Evolutionary conservation across 2,888 invertebrate species (phyloP).

Genomic region (Geotrupes spiniger): DNA sequence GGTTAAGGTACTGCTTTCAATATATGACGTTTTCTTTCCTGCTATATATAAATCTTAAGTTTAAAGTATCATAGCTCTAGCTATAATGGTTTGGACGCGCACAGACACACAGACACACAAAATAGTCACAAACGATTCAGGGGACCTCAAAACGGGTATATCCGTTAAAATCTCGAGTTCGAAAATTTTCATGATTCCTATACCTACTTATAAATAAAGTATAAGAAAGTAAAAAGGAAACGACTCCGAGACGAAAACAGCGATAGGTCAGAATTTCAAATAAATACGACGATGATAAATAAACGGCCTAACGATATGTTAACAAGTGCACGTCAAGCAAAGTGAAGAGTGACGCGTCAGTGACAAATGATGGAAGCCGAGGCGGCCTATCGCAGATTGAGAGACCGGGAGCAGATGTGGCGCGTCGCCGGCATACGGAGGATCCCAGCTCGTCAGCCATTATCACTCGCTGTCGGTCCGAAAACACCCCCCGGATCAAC

Average conservation of each 20-base stretch:
- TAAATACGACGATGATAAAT: conserved; percentile 1
- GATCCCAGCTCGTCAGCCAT: conserved; percentile 17
- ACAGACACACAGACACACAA: no score
- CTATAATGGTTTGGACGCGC: no score
- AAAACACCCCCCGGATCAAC: conserved; percentile 12
- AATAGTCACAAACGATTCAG: no score
- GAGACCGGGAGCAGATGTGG: conserved; percentile 2
- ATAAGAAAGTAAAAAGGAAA: no score
- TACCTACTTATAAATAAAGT: no score
- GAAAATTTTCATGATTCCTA: no score
- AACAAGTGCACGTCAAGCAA: conserved; percentile 3
- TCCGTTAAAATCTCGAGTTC: not conserved
- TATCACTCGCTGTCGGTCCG: conserved; percentile 14
- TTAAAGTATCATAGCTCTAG: no score
- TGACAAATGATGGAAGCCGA: conserved; percentile 19
- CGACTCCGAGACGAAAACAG: not conserved
- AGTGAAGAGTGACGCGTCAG: conserved; percentile 12
- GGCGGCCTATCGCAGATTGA: conserved; percentile 12
- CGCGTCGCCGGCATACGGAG: conserved; percentile 10
- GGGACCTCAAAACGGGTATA: no score
- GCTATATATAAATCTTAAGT: no score
- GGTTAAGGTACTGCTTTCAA: no score
- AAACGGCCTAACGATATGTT: conserved; percentile 4
- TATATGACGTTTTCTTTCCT: no score
- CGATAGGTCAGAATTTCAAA: conserved; percentile 4